phyloP scores from a whole-genome alignment of 1,140 invertebrate genomes.

The Telenomus remus region DNA sequence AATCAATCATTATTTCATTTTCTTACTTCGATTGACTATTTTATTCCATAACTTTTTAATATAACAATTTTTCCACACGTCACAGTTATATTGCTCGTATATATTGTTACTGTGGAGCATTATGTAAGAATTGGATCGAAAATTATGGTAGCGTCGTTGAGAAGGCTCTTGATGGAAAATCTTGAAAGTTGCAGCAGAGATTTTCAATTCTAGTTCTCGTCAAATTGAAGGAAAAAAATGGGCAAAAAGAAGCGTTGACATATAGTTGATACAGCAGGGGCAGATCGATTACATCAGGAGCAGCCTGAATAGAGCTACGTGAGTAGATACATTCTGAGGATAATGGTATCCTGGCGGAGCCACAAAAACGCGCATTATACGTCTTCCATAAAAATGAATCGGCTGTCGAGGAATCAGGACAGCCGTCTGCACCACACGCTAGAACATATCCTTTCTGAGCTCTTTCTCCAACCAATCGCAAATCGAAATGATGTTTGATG shows the following conservation, averaged over 20 bases:
- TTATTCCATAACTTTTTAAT: no score
- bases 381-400: constrained; percentile 61
- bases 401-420: constrained; percentile 59
- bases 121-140: neutral
- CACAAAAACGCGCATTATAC: constrained; percentile 58
- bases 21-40: no score
- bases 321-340: constrained; percentile 60
- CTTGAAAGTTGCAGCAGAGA: constrained; percentile 27
- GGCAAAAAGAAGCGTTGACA: constrained; percentile 35
- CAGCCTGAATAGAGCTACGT: constrained; percentile 53
- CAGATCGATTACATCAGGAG: constrained; percentile 55
- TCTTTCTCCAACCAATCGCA: no score
- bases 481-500: no score
- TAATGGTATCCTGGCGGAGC: constrained; percentile 57
- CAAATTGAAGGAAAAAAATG: constrained; percentile 48
- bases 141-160: constrained; percentile 15
- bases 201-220: constrained; percentile 46
- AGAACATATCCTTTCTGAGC: constrained; percentile 20
- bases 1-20: no score
- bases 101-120: neutral
- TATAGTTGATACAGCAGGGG: constrained; percentile 34
- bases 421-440: constrained; percentile 38
- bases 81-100: no score
- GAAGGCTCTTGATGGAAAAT: constrained; percentile 24
- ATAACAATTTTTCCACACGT: no score